Conservation (phyloP, 2,797 vertebrate species). For the Hyperoplus lanceolatus region DNA sequence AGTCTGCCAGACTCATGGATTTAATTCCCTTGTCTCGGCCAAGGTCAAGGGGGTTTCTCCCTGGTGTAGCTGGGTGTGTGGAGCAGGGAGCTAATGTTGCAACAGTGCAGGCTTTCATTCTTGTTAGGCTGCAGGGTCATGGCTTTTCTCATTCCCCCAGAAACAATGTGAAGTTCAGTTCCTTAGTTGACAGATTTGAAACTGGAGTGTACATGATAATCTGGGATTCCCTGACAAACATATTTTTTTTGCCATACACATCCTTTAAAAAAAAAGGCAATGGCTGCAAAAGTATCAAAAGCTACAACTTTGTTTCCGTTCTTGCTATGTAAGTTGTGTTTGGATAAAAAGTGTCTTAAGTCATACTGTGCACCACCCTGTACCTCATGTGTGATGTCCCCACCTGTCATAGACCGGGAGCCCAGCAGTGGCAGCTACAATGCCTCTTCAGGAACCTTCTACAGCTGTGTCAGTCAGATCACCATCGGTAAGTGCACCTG, state of each 20-base stretch:
- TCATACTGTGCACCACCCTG: background rate
- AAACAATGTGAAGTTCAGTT: conserved; percentile 7
- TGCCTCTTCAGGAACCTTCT: conserved; percentile 88
- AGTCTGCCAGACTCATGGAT: conserved; percentile 34
- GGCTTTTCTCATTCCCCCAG: conserved; percentile 12
- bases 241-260: background rate
- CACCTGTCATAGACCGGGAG: conserved; percentile 82
- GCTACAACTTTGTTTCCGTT: background rate
- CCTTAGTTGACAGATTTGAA: conserved; percentile 29
- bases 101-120: conserved; percentile 44
- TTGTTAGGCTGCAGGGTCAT: conserved; percentile 31
- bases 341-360: background rate
- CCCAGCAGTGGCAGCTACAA: conserved; percentile 87
- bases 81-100: conserved; percentile 32
- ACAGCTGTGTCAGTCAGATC: conserved; percentile 91
- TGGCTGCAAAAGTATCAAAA: background rate
- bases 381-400: conserved; percentile 16
- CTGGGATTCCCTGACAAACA: background rate
- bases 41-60: conserved; percentile 44
- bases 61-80: conserved; percentile 19
- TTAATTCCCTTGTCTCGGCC: conserved; percentile 34
- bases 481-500: conserved; percentile 86
- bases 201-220: background rate
- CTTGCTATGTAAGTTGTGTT: background rate
- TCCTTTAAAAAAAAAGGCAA: background rate